Evolutionary conservation across 2,888 invertebrate species (phyloP), one percentile per base, ranked within the genome.

Genomic region (Eristalinus sepulchralis): DNA sequence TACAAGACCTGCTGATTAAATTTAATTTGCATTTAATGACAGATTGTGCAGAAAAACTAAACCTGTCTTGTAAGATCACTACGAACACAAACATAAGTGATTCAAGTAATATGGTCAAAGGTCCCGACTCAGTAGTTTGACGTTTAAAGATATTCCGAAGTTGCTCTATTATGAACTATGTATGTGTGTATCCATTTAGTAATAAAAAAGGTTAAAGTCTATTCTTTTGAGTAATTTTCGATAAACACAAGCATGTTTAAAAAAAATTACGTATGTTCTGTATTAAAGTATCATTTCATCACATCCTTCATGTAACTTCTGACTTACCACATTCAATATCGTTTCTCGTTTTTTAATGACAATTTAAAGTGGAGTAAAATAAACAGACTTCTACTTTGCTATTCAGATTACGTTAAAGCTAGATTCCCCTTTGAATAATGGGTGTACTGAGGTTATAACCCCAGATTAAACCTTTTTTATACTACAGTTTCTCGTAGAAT

Each of bases 391-490:
- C 71, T 76, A 67, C 76, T 81, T 87, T 87, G 83, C 71, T n/a
- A 79, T 88, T 85, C 83, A 83, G 79, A 83, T 87, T 87, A 62
- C 75, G 57, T 75, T 75, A 55, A 73, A 86, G 72, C 62, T n/a
- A 59, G 20, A 72, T 63, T 57, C 39, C 53, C 71, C 76, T 83
- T 70, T 83, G 89, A 88, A 89, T 89, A 88, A 88, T 88, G 73
- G 80, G 88, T 31, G 53, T 64, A 82, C 67, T 72, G 88, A 89
- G 88, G 88, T 89, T 88, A 82, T 88, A 88, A 89, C 88, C 88
- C 82, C 86, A 83, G 88, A 73, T 83, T 66, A 79, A 78, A 83
- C 73, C 83, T 75, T 72, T 76, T 33, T 73, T 67, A 73, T 60
- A 81, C 73, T 73, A 70, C 47, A 22, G 70, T 39, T 70, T 78